Conservation (phyloP, 2,888 invertebrate species). For the Stratiomys singularior region DNA sequence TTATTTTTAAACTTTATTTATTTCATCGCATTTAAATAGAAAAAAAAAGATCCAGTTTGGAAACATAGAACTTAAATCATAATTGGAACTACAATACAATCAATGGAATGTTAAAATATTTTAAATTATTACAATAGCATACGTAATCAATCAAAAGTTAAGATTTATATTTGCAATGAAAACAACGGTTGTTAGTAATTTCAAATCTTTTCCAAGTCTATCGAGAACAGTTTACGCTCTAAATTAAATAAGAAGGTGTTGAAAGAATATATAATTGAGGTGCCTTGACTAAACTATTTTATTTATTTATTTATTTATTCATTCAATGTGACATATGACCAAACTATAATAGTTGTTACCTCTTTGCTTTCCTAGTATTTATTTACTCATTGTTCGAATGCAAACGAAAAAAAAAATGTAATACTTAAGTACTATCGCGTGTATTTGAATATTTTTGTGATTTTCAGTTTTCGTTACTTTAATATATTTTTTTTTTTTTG, state of each 20-base stretch:
- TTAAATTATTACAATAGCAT: not conserved
- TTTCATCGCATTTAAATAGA: conserved; percentile 41
- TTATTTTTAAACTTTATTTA: conserved; percentile 42
- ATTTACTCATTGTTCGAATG: conserved; percentile 22
- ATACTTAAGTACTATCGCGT: conserved; percentile 19
- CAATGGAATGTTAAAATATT: not conserved
- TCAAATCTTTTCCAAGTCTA: not conserved
- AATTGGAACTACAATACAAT: conserved; percentile 1
- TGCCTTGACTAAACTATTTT: not conserved
- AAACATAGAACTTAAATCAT: conserved; percentile 7
- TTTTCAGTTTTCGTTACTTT: not conserved
- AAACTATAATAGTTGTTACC: conserved; percentile 11
- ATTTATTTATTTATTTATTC: not conserved
- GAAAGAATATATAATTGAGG: not conserved
- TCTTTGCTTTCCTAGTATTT: not conserved
- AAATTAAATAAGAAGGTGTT: not conserved
- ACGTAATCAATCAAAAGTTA: not conserved
- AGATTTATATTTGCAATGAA: conserved; percentile 4
- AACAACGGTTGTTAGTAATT: too few relatives aligned
- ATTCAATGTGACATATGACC: conserved; percentile 24
- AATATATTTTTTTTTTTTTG: not conserved
- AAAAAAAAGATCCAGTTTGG: conserved; percentile 23
- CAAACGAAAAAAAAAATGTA: not conserved
- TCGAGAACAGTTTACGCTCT: not conserved
- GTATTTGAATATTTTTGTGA: not conserved